Conservation (phyloP, 2,113 vertebrate species). For the Nothocercus nigrocapillus region DNA sequence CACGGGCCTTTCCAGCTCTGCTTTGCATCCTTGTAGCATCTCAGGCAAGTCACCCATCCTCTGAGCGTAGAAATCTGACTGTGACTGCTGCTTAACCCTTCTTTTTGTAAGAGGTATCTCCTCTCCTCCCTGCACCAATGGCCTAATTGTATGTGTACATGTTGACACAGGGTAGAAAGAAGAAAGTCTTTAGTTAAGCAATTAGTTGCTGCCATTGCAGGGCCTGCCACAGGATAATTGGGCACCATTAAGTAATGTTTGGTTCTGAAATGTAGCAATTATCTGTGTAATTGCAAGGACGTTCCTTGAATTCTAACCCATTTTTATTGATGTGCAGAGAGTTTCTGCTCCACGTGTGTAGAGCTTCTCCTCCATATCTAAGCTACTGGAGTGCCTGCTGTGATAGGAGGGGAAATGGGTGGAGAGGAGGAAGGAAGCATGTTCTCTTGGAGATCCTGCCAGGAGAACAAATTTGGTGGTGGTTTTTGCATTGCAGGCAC, state of each 20-base stretch:
- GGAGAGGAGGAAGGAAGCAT: neutral
- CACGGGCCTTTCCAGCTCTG: neutral
- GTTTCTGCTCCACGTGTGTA: neutral
- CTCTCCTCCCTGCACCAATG: neutral
- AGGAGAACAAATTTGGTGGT: neutral
- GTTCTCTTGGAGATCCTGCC: neutral
- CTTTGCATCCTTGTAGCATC: neutral
- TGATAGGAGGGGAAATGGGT: neutral
- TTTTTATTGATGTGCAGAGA: neutral
- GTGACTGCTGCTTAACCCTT: neutral
- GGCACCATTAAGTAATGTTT: constrained; percentile 44
- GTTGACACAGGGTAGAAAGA: constrained; percentile 51
- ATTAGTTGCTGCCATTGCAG: constrained; percentile 65
- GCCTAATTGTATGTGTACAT: neutral
- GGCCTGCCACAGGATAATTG: constrained; percentile 61
- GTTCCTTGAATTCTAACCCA: constrained; percentile 49
- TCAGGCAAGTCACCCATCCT: neutral
- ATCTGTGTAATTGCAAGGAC: constrained; percentile 30
- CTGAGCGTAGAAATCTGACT: neutral
- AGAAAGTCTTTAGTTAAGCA: constrained; percentile 66
- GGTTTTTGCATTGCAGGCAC: neutral
- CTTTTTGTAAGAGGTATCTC: neutral
- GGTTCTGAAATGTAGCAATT: constrained; percentile 66
- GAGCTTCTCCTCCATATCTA: neutral
- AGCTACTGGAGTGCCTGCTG: neutral